Conservation (phyloP, 2,888 invertebrate species). For the Cephus spinipes region DNA sequence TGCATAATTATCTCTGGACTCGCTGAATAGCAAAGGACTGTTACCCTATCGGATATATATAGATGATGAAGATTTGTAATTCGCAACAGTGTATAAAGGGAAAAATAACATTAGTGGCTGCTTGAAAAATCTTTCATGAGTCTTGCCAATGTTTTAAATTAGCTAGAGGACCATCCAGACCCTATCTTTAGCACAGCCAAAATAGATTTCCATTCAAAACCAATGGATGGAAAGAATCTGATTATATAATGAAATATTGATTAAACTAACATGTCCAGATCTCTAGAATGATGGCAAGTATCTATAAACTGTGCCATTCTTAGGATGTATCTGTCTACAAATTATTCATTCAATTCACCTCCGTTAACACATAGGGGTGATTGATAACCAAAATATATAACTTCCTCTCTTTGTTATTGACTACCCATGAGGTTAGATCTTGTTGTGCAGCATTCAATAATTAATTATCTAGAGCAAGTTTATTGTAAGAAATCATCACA, state of each 20-base stretch:
- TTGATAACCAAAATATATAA: not conserved
- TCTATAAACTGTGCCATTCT: not conserved
- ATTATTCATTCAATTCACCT: not conserved
- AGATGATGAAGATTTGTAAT: not conserved
- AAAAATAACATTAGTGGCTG: not conserved
- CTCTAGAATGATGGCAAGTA: not conserved
- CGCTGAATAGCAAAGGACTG: not conserved
- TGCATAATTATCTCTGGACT: not conserved
- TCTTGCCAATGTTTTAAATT: slow-evolving; percentile 4
- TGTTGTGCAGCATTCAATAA: not conserved
- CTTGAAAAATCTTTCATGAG: not conserved
- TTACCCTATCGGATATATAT: not conserved
- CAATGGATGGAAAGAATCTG: not conserved
- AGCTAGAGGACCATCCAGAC: not conserved
- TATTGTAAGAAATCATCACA: not conserved
- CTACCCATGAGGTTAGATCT: not conserved
- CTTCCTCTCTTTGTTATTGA: not conserved
- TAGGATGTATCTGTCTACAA: not conserved
- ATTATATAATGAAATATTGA: not conserved
- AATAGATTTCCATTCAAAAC: not conserved
- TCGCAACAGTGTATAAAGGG: not conserved
- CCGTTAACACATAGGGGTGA: not conserved
- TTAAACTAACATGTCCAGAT: no score
- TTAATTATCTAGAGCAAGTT: not conserved
- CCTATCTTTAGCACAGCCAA: not conserved